Evolutionary conservation across 1,140 invertebrate genomes (phyloP).

Genomic region (Octopus bimaculoides): DNA sequence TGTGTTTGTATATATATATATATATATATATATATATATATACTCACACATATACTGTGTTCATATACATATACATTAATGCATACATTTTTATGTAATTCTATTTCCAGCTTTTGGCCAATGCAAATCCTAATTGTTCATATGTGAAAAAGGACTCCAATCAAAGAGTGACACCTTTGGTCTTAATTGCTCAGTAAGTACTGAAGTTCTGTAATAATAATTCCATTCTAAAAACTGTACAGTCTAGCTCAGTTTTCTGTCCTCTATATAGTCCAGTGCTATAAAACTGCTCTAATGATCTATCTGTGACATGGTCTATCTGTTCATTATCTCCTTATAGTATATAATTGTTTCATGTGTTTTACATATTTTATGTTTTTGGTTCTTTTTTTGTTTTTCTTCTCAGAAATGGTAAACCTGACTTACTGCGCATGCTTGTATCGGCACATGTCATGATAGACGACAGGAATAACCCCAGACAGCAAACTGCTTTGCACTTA

Average conservation of each 20-base stretch:
- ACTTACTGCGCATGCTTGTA: conserved; percentile 37
- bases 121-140: conserved; percentile 51
- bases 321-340: too few relatives aligned
- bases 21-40: too few relatives aligned
- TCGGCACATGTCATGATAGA: conserved; percentile 45
- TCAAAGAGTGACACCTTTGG: conserved; percentile 30
- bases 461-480: conserved; percentile 40
- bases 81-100: not conserved
- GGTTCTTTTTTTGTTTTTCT: conserved; percentile 7
- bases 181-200: conserved; percentile 44
- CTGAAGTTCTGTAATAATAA: not conserved
- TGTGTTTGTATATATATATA: too few relatives aligned
- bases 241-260: too few relatives aligned
- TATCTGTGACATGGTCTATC: too few relatives aligned
- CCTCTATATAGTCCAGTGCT: too few relatives aligned
- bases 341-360: too few relatives aligned
- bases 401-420: conserved; percentile 24
- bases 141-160: conserved; percentile 13
- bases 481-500: conserved; percentile 53
- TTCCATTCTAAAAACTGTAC: too few relatives aligned
- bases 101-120: conserved; percentile 43
- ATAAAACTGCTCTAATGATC: too few relatives aligned
- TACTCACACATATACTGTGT: too few relatives aligned
- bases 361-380: too few relatives aligned
- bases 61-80: too few relatives aligned